Base-by-base conservation (phyloP, 2,797 vertebrate genomes). In the Octomys mimax region DNA sequence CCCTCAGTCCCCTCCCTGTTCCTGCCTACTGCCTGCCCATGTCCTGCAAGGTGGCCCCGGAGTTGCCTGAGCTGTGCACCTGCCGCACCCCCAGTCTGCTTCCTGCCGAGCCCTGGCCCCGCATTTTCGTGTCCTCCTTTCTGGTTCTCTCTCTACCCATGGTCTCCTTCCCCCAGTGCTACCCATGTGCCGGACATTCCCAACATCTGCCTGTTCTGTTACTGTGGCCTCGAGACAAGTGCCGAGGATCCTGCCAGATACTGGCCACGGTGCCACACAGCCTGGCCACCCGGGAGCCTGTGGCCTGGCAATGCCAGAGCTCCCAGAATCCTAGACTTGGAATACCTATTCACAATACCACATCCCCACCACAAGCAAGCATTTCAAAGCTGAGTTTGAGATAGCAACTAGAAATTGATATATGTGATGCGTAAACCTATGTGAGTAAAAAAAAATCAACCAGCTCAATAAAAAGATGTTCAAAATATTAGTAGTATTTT, bases 1-100 rank as follows among this genome's bases (percentile, higher is more conserved):
- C 2, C 1, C 0, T 5, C 26, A 26, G 3, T 7, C 4, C 24
- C 19, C 13, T 66, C 19, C 6, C 1, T 18, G 1, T 6, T 36
- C 28, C 36, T 9, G n/a, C 2, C 10, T 33, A 11, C 11, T 49
- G 49, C 22, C 42, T 8, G 28, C 42, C 5, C n/a, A 28, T 12
- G 26, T 6, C 22, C 46, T 49, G 2, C 1, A 79, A 3, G 2
- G 14, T 19, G 8, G 13, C 5, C 11, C 28, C 54, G 2, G 7
- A 59, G 62, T 5, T 0, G 0, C 18, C 31, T 49, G 18, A 0
- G 33, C 33, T 57, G 52, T 36, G 18, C 31, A 52, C 33, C 9
- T 8, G 2, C 49, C 70, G 2, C 8, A 2, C 36, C 36, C 36
- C n/a, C 22, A 42, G 70, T 11, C 70, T 71, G 70, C 36, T 21